phyloP scores from a whole-genome alignment of 2,113 vertebrate genomes.

The Callaeas wilsoni region DNA sequence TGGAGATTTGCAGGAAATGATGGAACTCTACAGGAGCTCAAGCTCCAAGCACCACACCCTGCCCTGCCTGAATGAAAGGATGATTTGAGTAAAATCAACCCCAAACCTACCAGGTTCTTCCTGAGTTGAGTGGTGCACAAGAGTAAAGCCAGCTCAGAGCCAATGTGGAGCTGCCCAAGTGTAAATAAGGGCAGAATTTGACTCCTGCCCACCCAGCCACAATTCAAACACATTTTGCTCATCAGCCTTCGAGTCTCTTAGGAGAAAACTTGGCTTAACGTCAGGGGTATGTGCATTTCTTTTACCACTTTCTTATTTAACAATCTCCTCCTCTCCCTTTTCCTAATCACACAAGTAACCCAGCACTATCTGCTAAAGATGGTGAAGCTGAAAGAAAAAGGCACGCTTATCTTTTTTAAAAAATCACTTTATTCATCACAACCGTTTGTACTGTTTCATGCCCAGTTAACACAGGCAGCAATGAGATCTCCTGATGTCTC shows the following conservation, averaged over 20 bases:
- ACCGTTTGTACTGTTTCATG: background rate
- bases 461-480: background rate
- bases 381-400: background rate
- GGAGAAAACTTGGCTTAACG: background rate
- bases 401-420: background rate
- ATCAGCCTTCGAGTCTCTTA: background rate
- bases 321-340: background rate
- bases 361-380: background rate
- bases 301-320: background rate
- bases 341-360: background rate
- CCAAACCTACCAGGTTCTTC: background rate
- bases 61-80: background rate
- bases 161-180: rapidly evolving
- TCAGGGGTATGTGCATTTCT: background rate
- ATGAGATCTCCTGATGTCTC: background rate
- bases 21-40: background rate
- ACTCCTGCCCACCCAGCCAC: background rate
- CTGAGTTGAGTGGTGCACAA: background rate
- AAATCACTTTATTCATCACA: background rate
- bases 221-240: background rate
- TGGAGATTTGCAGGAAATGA: background rate
- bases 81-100: background rate
- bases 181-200: background rate
- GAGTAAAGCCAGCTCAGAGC: background rate
- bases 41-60: background rate